Conservation (phyloP, 2,797 vertebrate genomes). For the Acestrorhynchus altus region DNA sequence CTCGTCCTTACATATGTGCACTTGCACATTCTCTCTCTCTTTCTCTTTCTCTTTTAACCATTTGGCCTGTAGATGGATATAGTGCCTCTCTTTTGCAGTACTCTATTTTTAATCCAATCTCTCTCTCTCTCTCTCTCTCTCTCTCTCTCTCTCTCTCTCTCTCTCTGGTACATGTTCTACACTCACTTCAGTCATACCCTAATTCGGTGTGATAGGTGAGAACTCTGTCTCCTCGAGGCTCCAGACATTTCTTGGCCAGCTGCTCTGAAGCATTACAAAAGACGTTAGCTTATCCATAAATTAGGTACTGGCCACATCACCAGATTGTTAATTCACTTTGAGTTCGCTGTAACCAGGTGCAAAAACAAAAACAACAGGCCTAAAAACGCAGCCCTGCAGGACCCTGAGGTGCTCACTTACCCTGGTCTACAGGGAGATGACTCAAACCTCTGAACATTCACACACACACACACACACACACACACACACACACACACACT, state of each 20-base stretch:
- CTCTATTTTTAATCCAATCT: slow-evolving; percentile 8
- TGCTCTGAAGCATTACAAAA: slow-evolving; percentile 62
- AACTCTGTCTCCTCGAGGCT: slow-evolving; percentile 57
- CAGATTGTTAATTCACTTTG: slow-evolving; percentile 63
- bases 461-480: slow-evolving; percentile 38
- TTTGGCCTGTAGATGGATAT: neutral
- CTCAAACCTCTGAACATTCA: slow-evolving; percentile 59
- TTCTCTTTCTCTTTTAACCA: neutral
- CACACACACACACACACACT: slow-evolving; percentile 16
- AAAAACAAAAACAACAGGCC: slow-evolving; percentile 62
- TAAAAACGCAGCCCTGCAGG: slow-evolving; percentile 54
- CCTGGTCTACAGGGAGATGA: slow-evolving; percentile 58
- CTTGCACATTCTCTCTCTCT: slow-evolving; percentile 52
- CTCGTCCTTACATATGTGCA: slow-evolving; percentile 53
- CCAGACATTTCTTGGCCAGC: slow-evolving; percentile 61
- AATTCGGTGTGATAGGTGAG: slow-evolving; percentile 55
- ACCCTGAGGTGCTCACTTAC: slow-evolving; percentile 62
- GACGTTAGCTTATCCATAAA: slow-evolving; percentile 63
- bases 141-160: slow-evolving; percentile 11
- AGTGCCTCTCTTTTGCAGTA: neutral
- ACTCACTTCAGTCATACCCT: slow-evolving; percentile 49
- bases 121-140: slow-evolving; percentile 11
- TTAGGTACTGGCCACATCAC: slow-evolving; percentile 58
- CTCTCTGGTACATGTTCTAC: slow-evolving; percentile 40
- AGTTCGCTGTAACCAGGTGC: slow-evolving; percentile 62